Base-by-base conservation (phyloP, 2,113 vertebrate species). In the Psilopsiagon aymara region DNA sequence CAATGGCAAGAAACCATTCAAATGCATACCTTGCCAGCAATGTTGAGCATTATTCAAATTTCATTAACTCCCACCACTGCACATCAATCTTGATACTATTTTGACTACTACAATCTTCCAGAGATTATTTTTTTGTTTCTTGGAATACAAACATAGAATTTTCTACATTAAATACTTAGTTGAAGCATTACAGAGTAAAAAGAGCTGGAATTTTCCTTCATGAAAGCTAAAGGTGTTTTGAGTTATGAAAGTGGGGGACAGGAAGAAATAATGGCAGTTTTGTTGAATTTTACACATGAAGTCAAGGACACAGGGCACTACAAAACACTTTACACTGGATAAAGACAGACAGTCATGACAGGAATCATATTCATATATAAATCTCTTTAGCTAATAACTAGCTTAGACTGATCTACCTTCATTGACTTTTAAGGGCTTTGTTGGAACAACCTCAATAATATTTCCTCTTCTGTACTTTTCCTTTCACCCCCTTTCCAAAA, bases 391-490 rank as follows among this genome's bases (percentile, higher is more conserved):
- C 85, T 78, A 88, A 10, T 62, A 86, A 92, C 95, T 91, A 86
- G 33, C 90, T 95, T 94, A 93, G 82, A 84, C 94, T 93, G 86
- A 97, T 96, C 90, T 95, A 95, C 95, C 96, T 96, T 95, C 94
- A 81, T 57, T 90, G 88, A 96, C 88, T 95, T 92, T 94, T 83
- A 93, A 94, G 66, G 86, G 62, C 88, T 96, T 95, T 97, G 74
- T 85, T 92, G 80, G 80, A 94, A 96, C 66, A 93, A 94, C 75
- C 92, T 94, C 91, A 94, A 82, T 71, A 94, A 86, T 69, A 96
- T 29, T 90, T 96, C 95, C 66, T 95, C 94, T 95, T 95, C 90
- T 93, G 82, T 88, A 96, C 82, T 95, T 92, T 94, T 90, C 43
- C 88, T 97, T 84, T 92, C 87, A 91, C 82, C 84, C 84, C 57